Evolutionary conservation across 2,888 invertebrate genomes (phyloP).

Genomic region (Cheiracanthium punctorium): DNA sequence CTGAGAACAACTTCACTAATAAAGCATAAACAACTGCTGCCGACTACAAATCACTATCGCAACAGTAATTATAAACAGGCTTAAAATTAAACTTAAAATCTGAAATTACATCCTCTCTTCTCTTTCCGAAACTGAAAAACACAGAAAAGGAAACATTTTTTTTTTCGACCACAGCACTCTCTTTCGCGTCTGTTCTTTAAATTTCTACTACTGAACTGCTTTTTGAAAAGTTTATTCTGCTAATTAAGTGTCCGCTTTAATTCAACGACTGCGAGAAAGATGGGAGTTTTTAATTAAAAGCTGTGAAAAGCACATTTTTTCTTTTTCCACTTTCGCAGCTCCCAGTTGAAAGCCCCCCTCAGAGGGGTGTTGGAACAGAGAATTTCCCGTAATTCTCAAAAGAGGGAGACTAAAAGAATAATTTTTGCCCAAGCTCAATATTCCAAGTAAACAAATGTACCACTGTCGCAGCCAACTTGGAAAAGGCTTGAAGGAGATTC

Average conservation of each 20-base stretch:
- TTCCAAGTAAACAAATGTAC: not conserved
- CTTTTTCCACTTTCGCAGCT: not conserved
- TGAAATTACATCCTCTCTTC: too few relatives aligned
- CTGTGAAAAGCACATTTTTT: not conserved
- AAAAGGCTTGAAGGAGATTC: not conserved
- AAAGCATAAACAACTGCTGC: too few relatives aligned
- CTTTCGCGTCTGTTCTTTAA: not conserved
- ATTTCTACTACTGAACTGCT: too few relatives aligned
- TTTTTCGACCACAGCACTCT: too few relatives aligned
- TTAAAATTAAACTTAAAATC: too few relatives aligned
- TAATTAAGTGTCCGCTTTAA: conserved; percentile 13
- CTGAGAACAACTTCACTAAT: too few relatives aligned
- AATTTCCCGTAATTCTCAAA: too few relatives aligned
- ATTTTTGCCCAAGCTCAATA: not conserved
- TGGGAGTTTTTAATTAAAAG: not conserved
- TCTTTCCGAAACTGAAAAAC: too few relatives aligned
- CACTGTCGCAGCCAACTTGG: not conserved
- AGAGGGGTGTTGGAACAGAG: not conserved
- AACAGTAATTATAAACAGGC: too few relatives aligned
- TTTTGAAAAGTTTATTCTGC: conserved; percentile 1
- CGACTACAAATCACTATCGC: too few relatives aligned
- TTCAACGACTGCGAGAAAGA: not conserved
- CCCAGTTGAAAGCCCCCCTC: not conserved
- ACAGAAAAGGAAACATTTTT: too few relatives aligned
- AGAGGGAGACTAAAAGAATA: not conserved